Conservation (phyloP, 1,140 invertebrate genomes). For the Megalopta genalis region DNA sequence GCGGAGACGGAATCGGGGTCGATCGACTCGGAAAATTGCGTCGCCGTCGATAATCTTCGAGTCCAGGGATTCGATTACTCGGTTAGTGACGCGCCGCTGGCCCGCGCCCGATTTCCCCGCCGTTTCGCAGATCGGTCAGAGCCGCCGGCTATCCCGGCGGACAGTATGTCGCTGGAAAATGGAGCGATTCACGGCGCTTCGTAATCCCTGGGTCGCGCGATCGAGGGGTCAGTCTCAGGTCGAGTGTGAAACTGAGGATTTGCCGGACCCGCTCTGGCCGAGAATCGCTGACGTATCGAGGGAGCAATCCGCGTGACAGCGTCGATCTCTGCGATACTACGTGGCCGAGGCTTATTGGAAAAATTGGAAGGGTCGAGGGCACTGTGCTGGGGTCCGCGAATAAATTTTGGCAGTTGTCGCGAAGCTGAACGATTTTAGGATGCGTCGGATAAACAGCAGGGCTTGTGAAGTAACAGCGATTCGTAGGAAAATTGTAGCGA, state of each 20-base stretch:
- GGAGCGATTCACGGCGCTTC: background rate
- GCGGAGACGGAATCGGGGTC: background rate
- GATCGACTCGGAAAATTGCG: too few species aligned
- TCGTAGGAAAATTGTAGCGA: too few species aligned
- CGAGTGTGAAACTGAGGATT: constrained; percentile 72
- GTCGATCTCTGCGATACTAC: background rate
- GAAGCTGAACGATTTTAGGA: too few species aligned
- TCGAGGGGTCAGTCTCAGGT: constrained; percentile 69
- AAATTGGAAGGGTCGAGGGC: too few species aligned
- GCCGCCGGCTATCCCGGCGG: constrained; percentile 27
- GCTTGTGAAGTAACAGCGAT: too few species aligned
- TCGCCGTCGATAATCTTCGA: too few species aligned
- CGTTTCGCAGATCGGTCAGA: constrained; percentile 16
- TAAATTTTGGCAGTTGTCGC: too few species aligned
- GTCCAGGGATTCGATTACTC: background rate
- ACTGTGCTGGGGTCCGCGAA: too few species aligned
- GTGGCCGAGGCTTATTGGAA: too few species aligned
- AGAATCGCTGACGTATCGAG: background rate
- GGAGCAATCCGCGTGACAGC: constrained; percentile 17
- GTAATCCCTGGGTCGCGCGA: constrained; percentile 50
- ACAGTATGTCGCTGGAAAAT: constrained; percentile 2
- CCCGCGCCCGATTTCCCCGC: constrained; percentile 8
- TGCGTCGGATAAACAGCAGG: too few species aligned
- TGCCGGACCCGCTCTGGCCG: constrained; percentile 1
- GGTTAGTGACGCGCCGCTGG: background rate